These are phyloP conservation scores for Apaloderma vittatum DNA, from an alignment of 2,113 vertebrate genomes.

Conservation along the genomic window DNA sequence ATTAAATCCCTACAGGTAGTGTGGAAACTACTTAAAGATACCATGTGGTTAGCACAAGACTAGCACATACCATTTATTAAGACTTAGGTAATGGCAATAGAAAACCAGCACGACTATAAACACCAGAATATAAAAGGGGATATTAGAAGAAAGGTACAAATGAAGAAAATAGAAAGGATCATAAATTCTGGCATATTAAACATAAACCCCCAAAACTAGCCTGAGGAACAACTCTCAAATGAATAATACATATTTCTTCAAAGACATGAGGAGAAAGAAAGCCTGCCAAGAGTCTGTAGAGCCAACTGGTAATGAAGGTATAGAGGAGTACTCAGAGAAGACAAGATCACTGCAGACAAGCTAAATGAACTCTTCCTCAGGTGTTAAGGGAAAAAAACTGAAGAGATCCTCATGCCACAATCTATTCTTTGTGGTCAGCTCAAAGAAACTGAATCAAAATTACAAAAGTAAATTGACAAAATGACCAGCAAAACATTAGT, in stretches of 20 bases:
- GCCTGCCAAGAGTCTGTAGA: background rate
- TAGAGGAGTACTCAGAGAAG: background rate
- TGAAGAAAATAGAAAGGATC: background rate
- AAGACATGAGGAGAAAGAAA: background rate
- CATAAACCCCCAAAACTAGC: background rate
- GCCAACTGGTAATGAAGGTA: background rate
- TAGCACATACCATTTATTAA: background rate
- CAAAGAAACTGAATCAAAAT: background rate
- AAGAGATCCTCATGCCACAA: background rate
- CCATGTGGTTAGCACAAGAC: background rate
- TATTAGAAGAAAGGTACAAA: background rate
- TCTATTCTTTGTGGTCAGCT: background rate
- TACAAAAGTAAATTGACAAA: background rate
- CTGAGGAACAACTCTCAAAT: background rate
- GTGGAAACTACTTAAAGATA: background rate
- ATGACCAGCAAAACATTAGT: background rate
- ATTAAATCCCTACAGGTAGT: background rate
- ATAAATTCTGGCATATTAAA: background rate
- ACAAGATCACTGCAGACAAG: background rate
- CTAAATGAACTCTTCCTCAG: background rate
- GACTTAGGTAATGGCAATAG: background rate
- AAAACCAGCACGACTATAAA: background rate
- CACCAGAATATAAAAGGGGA: background rate
- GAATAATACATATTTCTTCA: background rate
- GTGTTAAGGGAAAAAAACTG: background rate